These are phyloP conservation scores for Tridacna crocea DNA, from an alignment of 2,888 invertebrate genomes.

Conservation along the genomic window DNA sequence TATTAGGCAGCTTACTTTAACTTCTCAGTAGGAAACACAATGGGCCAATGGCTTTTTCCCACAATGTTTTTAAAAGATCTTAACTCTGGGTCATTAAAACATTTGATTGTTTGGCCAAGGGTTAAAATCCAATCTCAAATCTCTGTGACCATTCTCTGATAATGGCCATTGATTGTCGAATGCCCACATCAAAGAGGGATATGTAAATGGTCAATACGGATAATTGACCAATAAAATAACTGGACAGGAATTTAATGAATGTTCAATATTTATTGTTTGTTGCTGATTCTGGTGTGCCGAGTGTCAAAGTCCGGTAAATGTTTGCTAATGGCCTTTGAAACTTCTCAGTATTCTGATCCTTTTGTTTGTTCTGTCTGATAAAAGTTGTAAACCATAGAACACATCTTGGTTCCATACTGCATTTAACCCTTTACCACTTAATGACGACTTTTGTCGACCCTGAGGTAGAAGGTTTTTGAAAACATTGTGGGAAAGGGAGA, in stretches of 20 bases:
- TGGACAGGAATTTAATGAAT: constrained; percentile 18
- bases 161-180: constrained; percentile 16
- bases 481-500: neutral
- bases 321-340: neutral
- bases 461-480: neutral
- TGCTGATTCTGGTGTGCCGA: neutral
- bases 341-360: neutral
- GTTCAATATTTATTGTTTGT: constrained; percentile 18
- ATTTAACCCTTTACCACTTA: neutral
- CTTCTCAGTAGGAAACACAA: too few species aligned
- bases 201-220: constrained; percentile 3
- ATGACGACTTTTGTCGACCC: neutral
- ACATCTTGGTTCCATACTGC: too few species aligned
- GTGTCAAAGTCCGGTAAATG: constrained; percentile 10
- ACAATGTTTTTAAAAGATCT: too few species aligned
- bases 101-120: too few species aligned
- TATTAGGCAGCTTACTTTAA: too few species aligned
- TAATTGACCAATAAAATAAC: constrained; percentile 23
- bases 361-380: neutral
- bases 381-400: neutral
- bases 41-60: too few species aligned
- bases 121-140: too few species aligned
- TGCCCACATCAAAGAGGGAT: constrained; percentile 18
- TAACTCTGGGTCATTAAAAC: too few species aligned
- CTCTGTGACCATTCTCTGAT: neutral